These are phyloP conservation scores for Chelonus insularis DNA, from an alignment of 1,140 invertebrate species.

Conservation along the genomic window DNA sequence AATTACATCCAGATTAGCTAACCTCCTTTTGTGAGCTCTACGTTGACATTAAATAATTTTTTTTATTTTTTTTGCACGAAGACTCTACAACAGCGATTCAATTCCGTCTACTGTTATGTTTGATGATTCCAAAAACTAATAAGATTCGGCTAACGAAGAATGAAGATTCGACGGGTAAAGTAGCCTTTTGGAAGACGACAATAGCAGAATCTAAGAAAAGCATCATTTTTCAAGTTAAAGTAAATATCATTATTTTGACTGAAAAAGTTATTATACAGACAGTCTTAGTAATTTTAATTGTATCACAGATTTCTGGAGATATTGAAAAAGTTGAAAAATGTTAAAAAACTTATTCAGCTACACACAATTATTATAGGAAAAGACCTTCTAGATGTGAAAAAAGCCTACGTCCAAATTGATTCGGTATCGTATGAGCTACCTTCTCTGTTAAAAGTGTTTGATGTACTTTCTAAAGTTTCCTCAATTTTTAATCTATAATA, in stretches of 20 bases:
- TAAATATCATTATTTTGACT: too few species aligned
- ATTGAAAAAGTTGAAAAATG: not conserved
- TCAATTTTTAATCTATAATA: conserved; percentile 17
- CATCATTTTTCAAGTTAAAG: not conserved
- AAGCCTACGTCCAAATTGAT: conserved; percentile 23
- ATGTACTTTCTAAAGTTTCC: conserved; percentile 20
- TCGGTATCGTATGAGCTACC: not conserved
- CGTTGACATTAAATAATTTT: too few species aligned
- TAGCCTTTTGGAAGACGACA: too few species aligned
- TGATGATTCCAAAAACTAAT: too few species aligned
- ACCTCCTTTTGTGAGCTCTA: too few species aligned
- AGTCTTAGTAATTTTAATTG: not conserved
- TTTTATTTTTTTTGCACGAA: too few species aligned
- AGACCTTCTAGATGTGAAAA: conserved; percentile 1
- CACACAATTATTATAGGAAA: conserved; percentile 22
- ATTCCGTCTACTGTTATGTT: too few species aligned
- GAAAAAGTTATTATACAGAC: not conserved
- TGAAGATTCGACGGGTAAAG: too few species aligned
- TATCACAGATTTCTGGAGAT: not conserved
- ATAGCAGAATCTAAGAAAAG: too few species aligned
- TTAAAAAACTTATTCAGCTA: conserved; percentile 9
- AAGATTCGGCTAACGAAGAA: too few species aligned
- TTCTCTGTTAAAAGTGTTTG: conserved; percentile 10
- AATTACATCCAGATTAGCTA: too few species aligned
- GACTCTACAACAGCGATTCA: too few species aligned